phyloP scores from a whole-genome alignment of 2,113 vertebrate genomes.

The Sturnus vulgaris region DNA sequence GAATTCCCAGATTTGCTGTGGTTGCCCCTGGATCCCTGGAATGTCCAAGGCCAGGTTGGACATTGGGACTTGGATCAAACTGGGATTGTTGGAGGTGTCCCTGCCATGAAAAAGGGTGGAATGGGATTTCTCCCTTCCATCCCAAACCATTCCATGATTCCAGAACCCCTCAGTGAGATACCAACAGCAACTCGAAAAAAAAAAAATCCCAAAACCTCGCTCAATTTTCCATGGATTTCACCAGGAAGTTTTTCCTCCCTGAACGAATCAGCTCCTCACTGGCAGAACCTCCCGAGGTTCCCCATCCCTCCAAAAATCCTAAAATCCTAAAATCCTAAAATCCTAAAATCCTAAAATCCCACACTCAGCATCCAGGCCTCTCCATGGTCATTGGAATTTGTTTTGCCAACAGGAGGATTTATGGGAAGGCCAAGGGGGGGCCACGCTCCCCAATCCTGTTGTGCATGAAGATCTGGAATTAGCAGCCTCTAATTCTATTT shows the following conservation, averaged over 20 bases:
- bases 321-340: too few relatives aligned
- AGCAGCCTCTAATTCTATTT: not conserved
- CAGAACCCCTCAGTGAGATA: accelerated
- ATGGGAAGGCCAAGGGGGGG: accelerated
- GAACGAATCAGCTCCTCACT: not conserved
- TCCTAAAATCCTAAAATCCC: too few relatives aligned
- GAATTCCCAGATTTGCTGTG: not conserved
- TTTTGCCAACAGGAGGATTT: not conserved
- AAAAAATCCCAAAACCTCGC: not conserved
- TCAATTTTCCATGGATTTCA: not conserved
- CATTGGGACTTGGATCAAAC: accelerated
- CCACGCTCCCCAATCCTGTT: not conserved
- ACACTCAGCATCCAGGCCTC: not conserved
- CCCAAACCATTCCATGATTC: not conserved
- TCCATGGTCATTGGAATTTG: not conserved
- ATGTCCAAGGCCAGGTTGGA: not conserved
- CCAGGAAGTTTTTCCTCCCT: not conserved
- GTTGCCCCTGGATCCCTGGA: not conserved
- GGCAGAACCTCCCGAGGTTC: not conserved
- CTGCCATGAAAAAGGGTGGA: not conserved
- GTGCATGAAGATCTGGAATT: not conserved
- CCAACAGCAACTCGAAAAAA: not conserved
- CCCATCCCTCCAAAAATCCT: not conserved
- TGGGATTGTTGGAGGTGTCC: not conserved
- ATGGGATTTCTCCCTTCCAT: not conserved